Conservation (phyloP, 2,888 invertebrate genomes). For the Pachydiplax longipennis region DNA sequence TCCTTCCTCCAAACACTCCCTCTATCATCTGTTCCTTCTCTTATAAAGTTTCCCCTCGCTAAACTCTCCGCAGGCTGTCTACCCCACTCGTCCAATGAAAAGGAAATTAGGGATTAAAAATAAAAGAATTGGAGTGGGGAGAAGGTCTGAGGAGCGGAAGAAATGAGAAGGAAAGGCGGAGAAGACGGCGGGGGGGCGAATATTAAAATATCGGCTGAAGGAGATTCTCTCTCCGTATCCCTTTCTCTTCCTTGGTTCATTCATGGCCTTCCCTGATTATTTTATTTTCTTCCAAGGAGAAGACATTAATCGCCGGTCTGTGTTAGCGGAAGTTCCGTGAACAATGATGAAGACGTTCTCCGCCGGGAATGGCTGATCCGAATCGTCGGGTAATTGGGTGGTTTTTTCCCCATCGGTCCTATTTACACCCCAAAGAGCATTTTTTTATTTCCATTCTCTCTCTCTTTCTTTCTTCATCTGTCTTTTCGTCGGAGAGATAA, state of each 20-base stretch:
- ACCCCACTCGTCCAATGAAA: slow-evolving; percentile 43
- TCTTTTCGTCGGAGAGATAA: not conserved
- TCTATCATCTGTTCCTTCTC: slow-evolving; percentile 9
- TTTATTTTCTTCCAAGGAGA: slow-evolving; percentile 7
- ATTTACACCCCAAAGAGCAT: not conserved
- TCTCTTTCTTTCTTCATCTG: not conserved
- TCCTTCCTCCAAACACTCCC: not conserved
- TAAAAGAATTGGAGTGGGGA: not conserved
- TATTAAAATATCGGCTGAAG: slow-evolving; percentile 26
- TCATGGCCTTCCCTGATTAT: slow-evolving; percentile 5
- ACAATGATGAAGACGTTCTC: slow-evolving; percentile 39
- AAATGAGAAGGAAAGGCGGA: not conserved
- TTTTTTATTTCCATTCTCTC: not conserved
- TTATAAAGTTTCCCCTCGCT: slow-evolving; percentile 34
- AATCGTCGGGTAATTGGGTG: slow-evolving; percentile 24
- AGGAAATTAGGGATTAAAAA: slow-evolving; percentile 40
- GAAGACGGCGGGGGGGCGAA: not conserved
- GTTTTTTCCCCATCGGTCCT: slow-evolving; percentile 11
- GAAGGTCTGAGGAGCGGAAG: not conserved
- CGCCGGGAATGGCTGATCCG: slow-evolving; percentile 1
- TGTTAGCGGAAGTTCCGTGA: slow-evolving; percentile 33
- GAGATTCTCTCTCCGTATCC: not conserved
- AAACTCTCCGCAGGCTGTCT: slow-evolving; percentile 45
- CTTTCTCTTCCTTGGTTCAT: slow-evolving; percentile 7
- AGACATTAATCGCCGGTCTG: slow-evolving; percentile 20